Evolutionary conservation across 2,113 vertebrate species (phyloP), one percentile per base, ranked within the genome.

Genomic region (Hippolais icterina): DNA sequence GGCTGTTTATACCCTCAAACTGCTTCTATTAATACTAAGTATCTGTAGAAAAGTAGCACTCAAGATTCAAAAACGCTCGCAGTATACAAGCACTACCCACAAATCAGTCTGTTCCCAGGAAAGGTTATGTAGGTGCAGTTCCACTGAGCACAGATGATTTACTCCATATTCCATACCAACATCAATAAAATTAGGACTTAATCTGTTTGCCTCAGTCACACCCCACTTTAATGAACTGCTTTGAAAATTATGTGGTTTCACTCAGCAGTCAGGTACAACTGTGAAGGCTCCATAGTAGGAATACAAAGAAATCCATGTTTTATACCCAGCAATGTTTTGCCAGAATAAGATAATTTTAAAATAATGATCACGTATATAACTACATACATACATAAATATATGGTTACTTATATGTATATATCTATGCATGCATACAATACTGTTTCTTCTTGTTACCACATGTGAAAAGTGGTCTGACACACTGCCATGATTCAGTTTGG

Each of bases 21-120:
- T 80, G 71, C 66, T 94, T 95, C 90, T 86, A 60, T 80, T 91
- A 93, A 80, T 90, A 92, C 57, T 72, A 70, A 79, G 44, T 91
- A 66, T 68, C 33, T 90, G 65, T 69, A 70, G 87, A 86, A 89
- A 89, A 59, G n/a, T 56, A 78, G 52, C 39, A 50, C 64, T 95
- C 57, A 59, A 70, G 54, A 79, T 59, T 84, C 87, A 75, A 50
- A n/a, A 66, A 41, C 0, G 0, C 27, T 65, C 13, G 1, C 54
- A 57, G 22, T 68, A 25, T 64, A 53, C 56, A 82, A 87, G 82
- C 47, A 39, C 70, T 68, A 84, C 70, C 42, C 83, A 90, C 79
- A 87, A 82, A 91, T 89, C 53, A 54, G 71, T 88, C 90, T 89
- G 57, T 91, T 89, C 39, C 23, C 5, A 4, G 60, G 42, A n/a